These are phyloP conservation scores for Rhingia campestris DNA, from an alignment of 2,888 invertebrate genomes.

Conservation along the genomic window DNA sequence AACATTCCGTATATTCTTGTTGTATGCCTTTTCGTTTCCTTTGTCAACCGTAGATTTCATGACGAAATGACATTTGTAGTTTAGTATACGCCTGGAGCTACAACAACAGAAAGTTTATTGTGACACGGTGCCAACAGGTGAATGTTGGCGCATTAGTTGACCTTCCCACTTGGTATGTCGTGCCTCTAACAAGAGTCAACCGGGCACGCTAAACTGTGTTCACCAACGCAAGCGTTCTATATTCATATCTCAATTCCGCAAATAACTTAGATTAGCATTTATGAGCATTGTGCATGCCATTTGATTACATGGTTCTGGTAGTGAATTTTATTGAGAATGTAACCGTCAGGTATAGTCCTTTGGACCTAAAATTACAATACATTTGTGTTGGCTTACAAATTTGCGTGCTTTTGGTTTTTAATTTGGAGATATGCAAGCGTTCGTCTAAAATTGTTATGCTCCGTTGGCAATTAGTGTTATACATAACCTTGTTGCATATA, in stretches of 20 bases:
- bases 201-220: constrained; percentile 27
- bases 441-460: constrained; percentile 18
- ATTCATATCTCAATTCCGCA: constrained; percentile 38
- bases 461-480: constrained; percentile 43
- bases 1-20: constrained; percentile 5
- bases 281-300: constrained; percentile 68
- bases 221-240: constrained; percentile 20
- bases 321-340: constrained; percentile 41
- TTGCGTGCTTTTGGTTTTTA: constrained; percentile 45
- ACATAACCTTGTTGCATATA: constrained; percentile 52
- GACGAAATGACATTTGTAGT: constrained; percentile 38
- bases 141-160: constrained; percentile 66
- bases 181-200: constrained; percentile 33
- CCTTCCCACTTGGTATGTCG: constrained; percentile 45
- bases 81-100: constrained; percentile 33
- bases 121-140: constrained; percentile 67
- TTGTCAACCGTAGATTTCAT: constrained; percentile 44
- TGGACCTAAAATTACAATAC: neutral
- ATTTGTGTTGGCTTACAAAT: constrained; percentile 7
- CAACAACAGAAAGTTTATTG: constrained; percentile 47
- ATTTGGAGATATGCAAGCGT: constrained; percentile 52
- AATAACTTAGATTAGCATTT: constrained; percentile 64
- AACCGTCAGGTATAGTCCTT: constrained; percentile 20
- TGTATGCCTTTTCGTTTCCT: constrained; percentile 6
- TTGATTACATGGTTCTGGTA: constrained; percentile 46